Percentiles rank a stretch among this genome's conserved stretches.
Conservation (phyloP, 2,113 vertebrate genomes). For the Gallinago jamesoni region DNA sequence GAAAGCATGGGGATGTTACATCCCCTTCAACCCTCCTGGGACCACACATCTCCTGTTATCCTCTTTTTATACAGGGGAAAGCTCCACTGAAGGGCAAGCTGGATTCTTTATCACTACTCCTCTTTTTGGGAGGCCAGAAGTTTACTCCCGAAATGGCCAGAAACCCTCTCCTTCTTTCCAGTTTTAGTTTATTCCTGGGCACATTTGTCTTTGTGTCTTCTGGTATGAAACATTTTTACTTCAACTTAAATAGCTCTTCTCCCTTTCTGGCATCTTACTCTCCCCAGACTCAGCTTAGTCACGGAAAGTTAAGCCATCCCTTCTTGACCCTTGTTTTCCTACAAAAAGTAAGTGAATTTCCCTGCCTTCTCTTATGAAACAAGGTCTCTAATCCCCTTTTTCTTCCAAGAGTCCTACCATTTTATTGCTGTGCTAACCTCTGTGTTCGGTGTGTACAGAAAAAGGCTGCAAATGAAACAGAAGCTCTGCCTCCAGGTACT, state of each 20-base stretch:
- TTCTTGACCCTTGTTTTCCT: neutral
- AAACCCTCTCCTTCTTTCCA: neutral
- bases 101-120: neutral
- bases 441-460: neutral
- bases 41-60: neutral
- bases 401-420: neutral
- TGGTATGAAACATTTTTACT: constrained; percentile 17
- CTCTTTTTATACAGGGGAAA: neutral
- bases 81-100: neutral
- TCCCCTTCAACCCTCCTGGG: neutral
- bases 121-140: neutral
- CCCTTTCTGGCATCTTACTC: neutral
- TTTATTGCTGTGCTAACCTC: neutral
- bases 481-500: neutral
- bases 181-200: neutral
- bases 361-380: neutral
- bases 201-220: constrained; percentile 7
- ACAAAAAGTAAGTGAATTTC: neutral
- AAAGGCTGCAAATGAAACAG: neutral
- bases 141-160: neutral
- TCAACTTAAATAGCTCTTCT: neutral
- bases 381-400: neutral
- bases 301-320: neutral
- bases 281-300: neutral
- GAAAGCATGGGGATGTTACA: neutral